Evolutionary conservation across 1,140 invertebrate genomes (phyloP).

Genomic region (Magallana gigas): DNA sequence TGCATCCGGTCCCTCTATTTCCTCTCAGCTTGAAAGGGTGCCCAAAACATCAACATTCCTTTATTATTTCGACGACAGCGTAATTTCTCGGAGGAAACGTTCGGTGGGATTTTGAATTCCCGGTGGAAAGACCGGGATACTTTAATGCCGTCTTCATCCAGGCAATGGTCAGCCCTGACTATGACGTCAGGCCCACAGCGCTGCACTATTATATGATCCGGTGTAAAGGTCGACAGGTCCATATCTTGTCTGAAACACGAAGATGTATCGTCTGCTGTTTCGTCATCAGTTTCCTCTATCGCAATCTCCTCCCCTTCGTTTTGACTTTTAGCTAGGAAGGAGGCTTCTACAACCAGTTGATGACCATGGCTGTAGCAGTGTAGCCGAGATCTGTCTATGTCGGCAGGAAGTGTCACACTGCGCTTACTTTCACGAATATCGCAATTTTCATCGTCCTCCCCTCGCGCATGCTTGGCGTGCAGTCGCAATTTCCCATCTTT

Average conservation of each 20-base stretch:
- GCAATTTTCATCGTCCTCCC: neutral
- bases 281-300: neutral
- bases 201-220: neutral
- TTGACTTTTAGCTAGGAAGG: neutral
- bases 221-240: neutral
- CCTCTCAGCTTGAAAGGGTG: neutral
- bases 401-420: neutral
- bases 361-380: neutral
- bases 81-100: neutral
- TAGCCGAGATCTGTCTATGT: neutral
- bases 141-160: neutral
- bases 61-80: too few relatives aligned
- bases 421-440: neutral
- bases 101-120: neutral
- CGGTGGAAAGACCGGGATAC: neutral
- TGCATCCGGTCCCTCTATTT: too few relatives aligned
- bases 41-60: neutral
- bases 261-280: neutral
- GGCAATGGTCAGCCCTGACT: neutral
- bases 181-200: neutral
- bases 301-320: neutral
- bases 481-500: neutral
- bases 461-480: neutral
- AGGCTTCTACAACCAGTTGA: neutral
- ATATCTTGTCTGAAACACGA: constrained; percentile 13